Evolutionary conservation across 2,888 invertebrate genomes (phyloP).

Genomic region (Nesidiocoris tenuis): DNA sequence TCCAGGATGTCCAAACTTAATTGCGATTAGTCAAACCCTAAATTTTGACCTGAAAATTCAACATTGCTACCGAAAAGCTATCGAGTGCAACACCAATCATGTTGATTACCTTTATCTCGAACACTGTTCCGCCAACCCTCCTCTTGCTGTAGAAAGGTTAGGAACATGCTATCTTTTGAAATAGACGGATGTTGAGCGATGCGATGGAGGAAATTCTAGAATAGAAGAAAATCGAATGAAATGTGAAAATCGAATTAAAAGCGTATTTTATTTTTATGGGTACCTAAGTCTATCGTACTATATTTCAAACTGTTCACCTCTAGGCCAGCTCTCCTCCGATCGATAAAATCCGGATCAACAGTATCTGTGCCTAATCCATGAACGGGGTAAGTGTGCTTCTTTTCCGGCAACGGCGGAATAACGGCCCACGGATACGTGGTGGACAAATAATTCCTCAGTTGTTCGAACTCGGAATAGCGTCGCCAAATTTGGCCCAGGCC

Average conservation of each 20-base stretch:
- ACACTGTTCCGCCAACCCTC: constrained; percentile 77
- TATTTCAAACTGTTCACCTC: too few species aligned
- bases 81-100: too few species aligned
- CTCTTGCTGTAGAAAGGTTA: constrained; percentile 75
- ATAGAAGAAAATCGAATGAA: too few species aligned
- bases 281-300: too few species aligned
- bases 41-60: too few species aligned
- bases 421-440: constrained; percentile 77
- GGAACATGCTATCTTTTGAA: constrained; percentile 72
- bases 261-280: background rate
- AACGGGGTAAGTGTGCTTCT: constrained; percentile 73
- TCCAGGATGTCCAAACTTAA: too few species aligned
- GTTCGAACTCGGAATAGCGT: constrained; percentile 81
- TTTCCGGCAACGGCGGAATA: constrained; percentile 79
- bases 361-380: constrained; percentile 74
- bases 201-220: constrained; percentile 69
- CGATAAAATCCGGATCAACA: constrained; percentile 80
- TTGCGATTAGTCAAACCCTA: too few species aligned
- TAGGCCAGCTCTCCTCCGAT: constrained; percentile 75
- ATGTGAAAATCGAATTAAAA: background rate
- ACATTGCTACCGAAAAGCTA: too few species aligned
- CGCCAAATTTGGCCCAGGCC: constrained; percentile 69
- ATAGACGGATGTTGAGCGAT: constrained; percentile 73
- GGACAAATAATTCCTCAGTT: constrained; percentile 73
- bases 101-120: constrained; percentile 70